Evolutionary conservation across 2,797 vertebrate species (phyloP).

Genomic region (Valencia hispanica): DNA sequence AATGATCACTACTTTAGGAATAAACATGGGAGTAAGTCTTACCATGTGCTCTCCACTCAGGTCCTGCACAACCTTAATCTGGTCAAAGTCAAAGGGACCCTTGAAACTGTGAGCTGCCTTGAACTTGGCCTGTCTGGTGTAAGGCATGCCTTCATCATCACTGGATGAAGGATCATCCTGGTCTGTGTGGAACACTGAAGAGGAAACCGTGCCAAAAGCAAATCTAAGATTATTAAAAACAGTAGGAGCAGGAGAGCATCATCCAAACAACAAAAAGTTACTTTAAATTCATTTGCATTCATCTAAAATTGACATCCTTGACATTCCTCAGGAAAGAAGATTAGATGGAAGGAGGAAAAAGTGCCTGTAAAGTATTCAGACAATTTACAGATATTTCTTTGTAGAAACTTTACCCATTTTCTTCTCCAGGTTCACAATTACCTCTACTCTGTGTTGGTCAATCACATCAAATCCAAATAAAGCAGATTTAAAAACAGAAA

Average conservation of each 20-base stretch:
- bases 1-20: neutral
- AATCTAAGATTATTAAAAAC: neutral
- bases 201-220: constrained; percentile 3
- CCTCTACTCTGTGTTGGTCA: neutral
- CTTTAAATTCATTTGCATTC: neutral
- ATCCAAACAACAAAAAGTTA: neutral
- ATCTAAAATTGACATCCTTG: too few species aligned
- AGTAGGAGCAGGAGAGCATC: neutral
- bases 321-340: neutral
- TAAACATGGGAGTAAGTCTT: constrained; percentile 16
- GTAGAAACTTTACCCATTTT: neutral
- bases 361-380: neutral
- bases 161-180: constrained; percentile 97
- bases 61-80: constrained; percentile 97
- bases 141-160: constrained; percentile 99
- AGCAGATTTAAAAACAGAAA: neutral
- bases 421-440: neutral
- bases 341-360: neutral
- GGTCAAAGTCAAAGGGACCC: constrained; percentile 98
- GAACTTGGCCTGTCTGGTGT: constrained; percentile 96
- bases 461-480: neutral
- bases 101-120: constrained; percentile 98
- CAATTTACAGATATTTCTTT: neutral
- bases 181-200: constrained; percentile 95
- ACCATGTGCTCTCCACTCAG: constrained; percentile 98